Evolutionary conservation across 2,113 vertebrate species (phyloP).

Genomic region (Cephalopterus ornatus): DNA sequence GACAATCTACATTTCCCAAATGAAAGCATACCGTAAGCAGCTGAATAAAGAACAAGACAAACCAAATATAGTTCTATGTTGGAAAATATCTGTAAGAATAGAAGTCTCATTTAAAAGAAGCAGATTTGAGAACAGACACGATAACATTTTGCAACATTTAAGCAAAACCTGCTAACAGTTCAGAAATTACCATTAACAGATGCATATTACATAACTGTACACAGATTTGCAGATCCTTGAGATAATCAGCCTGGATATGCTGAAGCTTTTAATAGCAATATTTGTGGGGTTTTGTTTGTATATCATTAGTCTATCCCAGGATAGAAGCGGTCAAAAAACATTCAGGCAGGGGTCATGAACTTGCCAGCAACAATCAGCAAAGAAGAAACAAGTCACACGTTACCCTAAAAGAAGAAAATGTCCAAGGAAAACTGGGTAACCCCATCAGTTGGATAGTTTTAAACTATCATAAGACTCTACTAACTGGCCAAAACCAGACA

Average conservation of each 20-base stretch:
- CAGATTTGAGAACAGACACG: background rate
- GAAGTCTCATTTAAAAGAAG: background rate
- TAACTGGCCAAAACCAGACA: background rate
- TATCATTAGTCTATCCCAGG: background rate
- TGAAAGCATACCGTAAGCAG: background rate
- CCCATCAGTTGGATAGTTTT: background rate
- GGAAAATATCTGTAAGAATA: background rate
- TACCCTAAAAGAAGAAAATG: background rate
- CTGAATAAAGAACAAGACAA: background rate
- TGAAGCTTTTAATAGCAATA: conserved; percentile 48
- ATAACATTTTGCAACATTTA: conserved; percentile 14
- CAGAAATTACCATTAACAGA: conserved; percentile 37
- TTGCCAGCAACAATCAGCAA: background rate
- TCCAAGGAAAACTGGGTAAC: background rate
- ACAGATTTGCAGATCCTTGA: conserved; percentile 32
- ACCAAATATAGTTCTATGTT: background rate
- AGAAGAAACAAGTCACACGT: background rate
- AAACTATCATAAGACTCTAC: background rate
- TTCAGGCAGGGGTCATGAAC: background rate
- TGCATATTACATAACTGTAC: conserved; percentile 9
- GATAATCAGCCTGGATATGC: conserved; percentile 24
- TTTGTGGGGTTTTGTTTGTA: conserved; percentile 7
- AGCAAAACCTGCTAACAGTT: conserved; percentile 12
- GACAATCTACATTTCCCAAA: background rate
- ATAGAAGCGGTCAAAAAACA: background rate